phyloP scores from a whole-genome alignment of 2,888 invertebrate genomes.

The Pandemis heparana region DNA sequence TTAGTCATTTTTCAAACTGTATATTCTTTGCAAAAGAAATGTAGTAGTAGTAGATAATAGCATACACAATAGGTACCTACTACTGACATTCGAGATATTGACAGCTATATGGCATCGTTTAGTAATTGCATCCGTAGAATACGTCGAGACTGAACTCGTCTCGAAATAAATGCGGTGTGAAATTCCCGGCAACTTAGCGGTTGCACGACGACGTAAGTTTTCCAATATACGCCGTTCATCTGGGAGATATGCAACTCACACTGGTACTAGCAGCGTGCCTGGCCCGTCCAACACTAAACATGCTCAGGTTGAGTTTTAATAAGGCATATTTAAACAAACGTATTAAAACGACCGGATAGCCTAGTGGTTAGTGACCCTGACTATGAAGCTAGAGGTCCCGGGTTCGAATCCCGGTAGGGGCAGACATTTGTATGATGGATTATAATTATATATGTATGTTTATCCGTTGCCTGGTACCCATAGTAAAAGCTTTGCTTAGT shows the following conservation, averaged over 20 bases:
- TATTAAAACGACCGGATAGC: too few species aligned
- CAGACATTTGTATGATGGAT: too few species aligned
- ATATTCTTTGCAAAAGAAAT: too few species aligned
- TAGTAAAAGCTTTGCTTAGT: too few species aligned
- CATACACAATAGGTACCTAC: background rate
- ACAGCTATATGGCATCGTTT: background rate
- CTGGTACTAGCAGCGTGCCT: background rate
- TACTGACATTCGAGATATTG: background rate
- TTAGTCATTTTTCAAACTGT: too few species aligned
- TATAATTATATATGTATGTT: too few species aligned
- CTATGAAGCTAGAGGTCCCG: too few species aligned
- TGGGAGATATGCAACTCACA: background rate
- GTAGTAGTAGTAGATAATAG: too few species aligned
- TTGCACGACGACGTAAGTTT: slow-evolving; percentile 7
- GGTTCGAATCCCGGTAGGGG: too few species aligned
- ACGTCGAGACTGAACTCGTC: background rate
- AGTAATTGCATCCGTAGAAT: slow-evolving; percentile 11
- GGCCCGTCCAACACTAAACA: background rate
- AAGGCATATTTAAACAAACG: background rate
- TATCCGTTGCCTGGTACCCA: too few species aligned
- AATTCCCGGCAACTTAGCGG: slow-evolving; percentile 4
- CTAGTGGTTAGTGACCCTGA: too few species aligned
- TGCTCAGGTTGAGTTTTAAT: background rate
- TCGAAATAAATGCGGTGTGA: slow-evolving; percentile 9
- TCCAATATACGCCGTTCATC: slow-evolving; percentile 10